These are phyloP conservation scores for Triops cancriformis DNA, from an alignment of 1,140 invertebrate genomes.

Conservation along the genomic window DNA sequence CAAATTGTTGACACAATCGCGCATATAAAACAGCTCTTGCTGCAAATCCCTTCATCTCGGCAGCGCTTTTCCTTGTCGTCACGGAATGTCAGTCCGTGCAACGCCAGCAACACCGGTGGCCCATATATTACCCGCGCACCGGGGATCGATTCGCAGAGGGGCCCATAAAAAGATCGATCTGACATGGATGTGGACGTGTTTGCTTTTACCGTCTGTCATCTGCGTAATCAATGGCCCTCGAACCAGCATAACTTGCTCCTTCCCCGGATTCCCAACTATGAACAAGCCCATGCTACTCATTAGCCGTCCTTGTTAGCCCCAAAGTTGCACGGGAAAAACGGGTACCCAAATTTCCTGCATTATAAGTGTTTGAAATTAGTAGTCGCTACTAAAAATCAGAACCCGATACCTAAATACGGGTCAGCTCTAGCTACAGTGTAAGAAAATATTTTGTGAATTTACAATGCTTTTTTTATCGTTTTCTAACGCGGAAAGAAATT, in stretches of 20 bases:
- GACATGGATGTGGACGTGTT: background rate
- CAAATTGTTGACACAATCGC: background rate
- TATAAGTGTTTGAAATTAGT: no score
- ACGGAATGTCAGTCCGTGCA: background rate
- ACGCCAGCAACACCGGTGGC: background rate
- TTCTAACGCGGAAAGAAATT: no score
- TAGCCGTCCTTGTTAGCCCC: no score
- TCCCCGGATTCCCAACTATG: background rate
- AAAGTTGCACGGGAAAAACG: no score
- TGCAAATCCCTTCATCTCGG: background rate
- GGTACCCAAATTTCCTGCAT: no score
- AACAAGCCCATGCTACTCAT: no score
- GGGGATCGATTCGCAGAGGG: background rate
- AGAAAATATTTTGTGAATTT: no score
- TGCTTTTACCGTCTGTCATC: background rate
- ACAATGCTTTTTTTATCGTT: no score
- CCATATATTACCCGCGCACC: background rate
- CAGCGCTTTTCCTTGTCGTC: background rate
- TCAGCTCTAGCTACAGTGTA: no score
- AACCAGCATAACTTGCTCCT: background rate
- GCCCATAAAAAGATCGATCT: background rate
- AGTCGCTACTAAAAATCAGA: no score
- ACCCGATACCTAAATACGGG: no score
- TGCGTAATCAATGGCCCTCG: background rate
- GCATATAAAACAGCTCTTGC: background rate